Conservation (phyloP, 1,140 invertebrate species). For the Nymphalis io region DNA sequence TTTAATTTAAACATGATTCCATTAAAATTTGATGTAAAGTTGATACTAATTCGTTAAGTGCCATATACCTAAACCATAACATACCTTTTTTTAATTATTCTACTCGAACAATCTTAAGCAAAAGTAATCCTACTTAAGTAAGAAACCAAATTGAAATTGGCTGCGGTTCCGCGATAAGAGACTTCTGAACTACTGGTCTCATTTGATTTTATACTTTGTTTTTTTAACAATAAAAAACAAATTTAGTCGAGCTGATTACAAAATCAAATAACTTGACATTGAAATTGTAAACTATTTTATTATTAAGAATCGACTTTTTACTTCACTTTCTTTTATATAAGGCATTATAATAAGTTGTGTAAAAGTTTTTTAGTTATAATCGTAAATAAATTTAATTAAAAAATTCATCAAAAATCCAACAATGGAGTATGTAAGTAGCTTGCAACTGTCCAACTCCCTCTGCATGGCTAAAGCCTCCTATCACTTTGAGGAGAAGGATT, state of each 20-base stretch:
- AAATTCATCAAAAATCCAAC: too few species aligned
- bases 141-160: conserved; percentile 24
- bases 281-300: not conserved
- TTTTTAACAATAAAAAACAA: not conserved
- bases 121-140: conserved; percentile 15
- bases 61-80: too few species aligned
- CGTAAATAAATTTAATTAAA: too few species aligned
- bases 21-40: not conserved
- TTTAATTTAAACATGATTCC: not conserved
- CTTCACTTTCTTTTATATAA: too few species aligned
- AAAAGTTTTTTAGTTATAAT: too few species aligned
- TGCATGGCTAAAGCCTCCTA: too few species aligned
- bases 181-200: not conserved
- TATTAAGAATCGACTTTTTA: not conserved
- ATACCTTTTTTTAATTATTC: conserved; percentile 23
- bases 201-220: not conserved
- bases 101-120: conserved; percentile 14
- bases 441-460: too few species aligned
- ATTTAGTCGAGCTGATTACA: not conserved
- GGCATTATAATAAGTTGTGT: too few species aligned
- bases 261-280: not conserved
- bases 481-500: too few species aligned
- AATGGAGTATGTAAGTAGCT: too few species aligned
- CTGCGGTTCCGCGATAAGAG: conserved; percentile 26
- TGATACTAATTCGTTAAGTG: not conserved